Conservation (phyloP, 2,113 vertebrate genomes). For the Willisornis vidua region DNA sequence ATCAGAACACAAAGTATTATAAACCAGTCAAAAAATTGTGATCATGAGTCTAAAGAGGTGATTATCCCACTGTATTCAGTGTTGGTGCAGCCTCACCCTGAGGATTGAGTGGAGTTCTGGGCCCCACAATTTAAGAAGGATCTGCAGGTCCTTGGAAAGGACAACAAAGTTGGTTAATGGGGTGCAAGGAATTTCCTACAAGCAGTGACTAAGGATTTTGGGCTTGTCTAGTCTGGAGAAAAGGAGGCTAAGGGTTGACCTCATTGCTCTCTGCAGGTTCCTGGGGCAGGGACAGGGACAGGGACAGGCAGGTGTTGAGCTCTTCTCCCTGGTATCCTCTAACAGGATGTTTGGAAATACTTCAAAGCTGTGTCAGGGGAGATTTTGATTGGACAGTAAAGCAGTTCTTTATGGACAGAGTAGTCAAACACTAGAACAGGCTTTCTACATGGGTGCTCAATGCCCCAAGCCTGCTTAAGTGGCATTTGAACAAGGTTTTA, state of each 20-base stretch:
- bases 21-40: background rate
- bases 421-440: background rate
- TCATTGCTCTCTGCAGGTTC: background rate
- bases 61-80: background rate
- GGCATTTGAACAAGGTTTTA: background rate
- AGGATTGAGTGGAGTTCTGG: background rate
- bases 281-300: fast-evolving
- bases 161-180: background rate
- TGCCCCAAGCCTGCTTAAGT: background rate
- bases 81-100: background rate
- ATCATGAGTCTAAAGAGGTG: background rate
- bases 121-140: background rate
- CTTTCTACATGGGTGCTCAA: background rate
- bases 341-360: too few species aligned
- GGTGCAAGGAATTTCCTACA: background rate
- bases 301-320: background rate
- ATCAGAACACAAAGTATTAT: background rate
- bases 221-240: background rate
- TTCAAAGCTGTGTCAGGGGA: background rate
- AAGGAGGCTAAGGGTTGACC: background rate
- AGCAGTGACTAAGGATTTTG: background rate
- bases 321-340: background rate
- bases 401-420: background rate
- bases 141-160: background rate
- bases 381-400: background rate